Evolutionary conservation across 2,888 invertebrate genomes (phyloP), one percentile per base, ranked within the genome.

Genomic region (Scaptomyza caliginosa): DNA sequence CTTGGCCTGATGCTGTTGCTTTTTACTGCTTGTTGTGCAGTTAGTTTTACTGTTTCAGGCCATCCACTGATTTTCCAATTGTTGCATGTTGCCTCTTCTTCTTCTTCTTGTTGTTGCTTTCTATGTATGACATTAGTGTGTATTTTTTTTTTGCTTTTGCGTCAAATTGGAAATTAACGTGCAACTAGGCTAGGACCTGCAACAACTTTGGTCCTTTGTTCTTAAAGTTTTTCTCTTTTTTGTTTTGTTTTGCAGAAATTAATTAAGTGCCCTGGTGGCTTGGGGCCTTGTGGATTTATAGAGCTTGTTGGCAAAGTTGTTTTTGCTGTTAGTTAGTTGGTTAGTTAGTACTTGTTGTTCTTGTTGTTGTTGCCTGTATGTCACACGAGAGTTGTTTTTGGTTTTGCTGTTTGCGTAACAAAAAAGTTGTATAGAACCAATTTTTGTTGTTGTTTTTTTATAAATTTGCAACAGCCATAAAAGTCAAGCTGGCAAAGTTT

Each of bases 101-200:
- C 52, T 38, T 49, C 43, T 40, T 71, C 63, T 51, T 68, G 68
- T 43, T 67, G 67, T 43, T 28, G 28, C 28, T 45, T 67, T 21
- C 67, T 78, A 59, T 84, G 84, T 85, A 74, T 85, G 80, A 82
- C 80, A 81, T 85, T 85, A 78, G 67, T 63, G 65, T 62, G 57
- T 55, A 55, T 57, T 39, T 26, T 40, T 40, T 55, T n/a, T 46
- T 45, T 77, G 74, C 64, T 48, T 55, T 73, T 81, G 85, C 78
- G 58, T 75, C 66, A 79, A 81, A 81, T 81, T 81, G 86, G 83
- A 81, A 81, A 81, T 85, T 80, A 80, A 80, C 84, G 81, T 79
- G 79, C 81, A 78, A 81, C 79, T 79, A 70, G 79, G 76, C 78
- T 75, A 78, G 81, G 63, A 77, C 67, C 76, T 59, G 63, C 45